A percentile compares a stretch with the other conserved stretches of the same genome.
phyloP scores from a whole-genome alignment of 1,140 invertebrate species.

The Drosophila quadrilineata region DNA sequence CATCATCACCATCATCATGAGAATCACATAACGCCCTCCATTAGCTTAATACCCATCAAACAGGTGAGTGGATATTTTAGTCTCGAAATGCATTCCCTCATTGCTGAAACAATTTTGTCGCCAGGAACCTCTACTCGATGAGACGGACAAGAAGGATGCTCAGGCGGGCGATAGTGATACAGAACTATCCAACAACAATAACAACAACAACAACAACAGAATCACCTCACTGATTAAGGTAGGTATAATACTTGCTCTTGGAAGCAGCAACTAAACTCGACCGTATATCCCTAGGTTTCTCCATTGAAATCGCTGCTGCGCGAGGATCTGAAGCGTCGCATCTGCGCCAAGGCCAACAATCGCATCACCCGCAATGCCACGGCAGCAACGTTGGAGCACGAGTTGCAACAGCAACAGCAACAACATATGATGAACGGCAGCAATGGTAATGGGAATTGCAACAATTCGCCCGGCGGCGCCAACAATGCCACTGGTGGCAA shows the following conservation, averaged over 20 bases:
- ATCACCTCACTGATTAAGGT: constrained; percentile 81
- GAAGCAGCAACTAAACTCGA: not conserved
- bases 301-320: constrained; percentile 91
- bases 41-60: constrained; percentile 92
- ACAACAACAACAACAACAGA: constrained; percentile 60
- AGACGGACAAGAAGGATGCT: constrained; percentile 51
- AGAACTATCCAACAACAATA: constrained; percentile 44
- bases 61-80: constrained; percentile 83
- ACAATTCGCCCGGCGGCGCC: constrained; percentile 36
- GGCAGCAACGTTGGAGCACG: constrained; percentile 70
- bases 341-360: constrained; percentile 84
- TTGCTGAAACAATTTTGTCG: not conserved
- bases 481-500: constrained; percentile 13
- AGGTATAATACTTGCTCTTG: not conserved
- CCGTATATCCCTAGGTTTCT: constrained; percentile 84
- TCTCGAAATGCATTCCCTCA: not conserved
- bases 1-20: constrained; percentile 76
- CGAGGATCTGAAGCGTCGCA: constrained; percentile 89
- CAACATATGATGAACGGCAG: constrained; percentile 54
- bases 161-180: constrained; percentile 62
- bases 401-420: constrained; percentile 46
- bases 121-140: constrained; percentile 52
- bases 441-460: no score
- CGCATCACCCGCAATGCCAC: constrained; percentile 81
- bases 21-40: constrained; percentile 89